Evolutionary conservation across 2,797 vertebrate species (phyloP), one percentile per base, ranked within the genome.

Genomic region (Hephaestus fuliginosus): DNA sequence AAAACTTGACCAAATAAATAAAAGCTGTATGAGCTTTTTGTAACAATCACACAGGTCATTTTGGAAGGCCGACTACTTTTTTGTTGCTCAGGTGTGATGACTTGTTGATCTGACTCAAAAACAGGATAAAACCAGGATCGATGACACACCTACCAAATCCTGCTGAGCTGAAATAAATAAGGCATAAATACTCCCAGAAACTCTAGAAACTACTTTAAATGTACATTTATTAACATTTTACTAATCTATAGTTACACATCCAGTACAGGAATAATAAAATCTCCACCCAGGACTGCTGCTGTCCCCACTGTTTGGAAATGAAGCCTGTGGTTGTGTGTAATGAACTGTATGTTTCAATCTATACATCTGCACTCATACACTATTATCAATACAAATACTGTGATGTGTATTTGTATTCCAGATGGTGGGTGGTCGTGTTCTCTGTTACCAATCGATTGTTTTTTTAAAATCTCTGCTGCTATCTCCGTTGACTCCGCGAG

Each of bases 351-450:
- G 65, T 62, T 71, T 74, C 36, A 63, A 14, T 81, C 61, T 17
- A 20, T 43, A 62, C 3, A 10, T 15, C 22, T 67, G 48, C 68
- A 52, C 61, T 48, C 56, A 36, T 30, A 25, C 36, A 9, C 28
- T 53, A 71, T 86, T 49, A 70, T 39, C 53, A 78, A 49, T 46
- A 58, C 39, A 55, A 75, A 76, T 57, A 15, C 49, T 62, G 51
- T 70, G 18, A 66, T 52, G 25, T 67, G 4, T 74, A 76, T 85
- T 83, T 74, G 78, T 80, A 77, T 84, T 68, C 80, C 53, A 28
- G 14, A 30, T 63, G 22, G 73, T 30, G 67, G 28, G 30, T 30
- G 44, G 76, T 28, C 20, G 2, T 53, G 63, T 51, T 72, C 76
- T 71, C 65, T 75, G 72, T 70, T 65, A 57, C 61, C 56, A 48